Evolutionary conservation across 2,888 invertebrate species (phyloP).

Genomic region (Deroplatys truncata): DNA sequence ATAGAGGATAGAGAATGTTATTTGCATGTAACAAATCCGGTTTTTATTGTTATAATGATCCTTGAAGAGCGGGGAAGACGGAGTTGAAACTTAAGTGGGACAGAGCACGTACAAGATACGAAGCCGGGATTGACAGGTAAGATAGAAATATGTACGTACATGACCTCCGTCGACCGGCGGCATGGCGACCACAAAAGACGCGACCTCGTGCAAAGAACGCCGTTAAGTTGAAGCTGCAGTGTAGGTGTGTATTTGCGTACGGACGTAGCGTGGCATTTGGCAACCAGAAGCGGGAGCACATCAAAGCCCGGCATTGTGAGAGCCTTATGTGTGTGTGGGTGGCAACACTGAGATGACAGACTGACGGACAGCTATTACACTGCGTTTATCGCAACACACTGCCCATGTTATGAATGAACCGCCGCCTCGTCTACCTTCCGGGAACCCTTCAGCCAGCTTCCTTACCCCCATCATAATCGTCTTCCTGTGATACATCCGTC

Average conservation of each 20-base stretch:
- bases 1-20: no score
- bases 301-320: not conserved
- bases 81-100: no score
- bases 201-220: not conserved
- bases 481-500: not conserved
- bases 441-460: not conserved
- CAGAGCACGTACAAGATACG: no score
- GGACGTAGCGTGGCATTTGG: not conserved
- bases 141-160: not conserved
- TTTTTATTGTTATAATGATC: no score
- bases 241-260: not conserved
- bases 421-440: not conserved
- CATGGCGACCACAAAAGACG: not conserved
- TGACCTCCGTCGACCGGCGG: not conserved
- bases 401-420: not conserved
- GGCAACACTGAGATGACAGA: not conserved
- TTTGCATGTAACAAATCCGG: no score
- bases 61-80: no score
- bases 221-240: not conserved
- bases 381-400: not conserved
- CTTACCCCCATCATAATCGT: no score
- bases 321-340: not conserved
- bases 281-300: not conserved
- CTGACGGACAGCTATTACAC: not conserved
- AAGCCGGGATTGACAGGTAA: no score